phyloP scores from a whole-genome alignment of 2,113 vertebrate genomes.

The Plectropomus leopardus region DNA sequence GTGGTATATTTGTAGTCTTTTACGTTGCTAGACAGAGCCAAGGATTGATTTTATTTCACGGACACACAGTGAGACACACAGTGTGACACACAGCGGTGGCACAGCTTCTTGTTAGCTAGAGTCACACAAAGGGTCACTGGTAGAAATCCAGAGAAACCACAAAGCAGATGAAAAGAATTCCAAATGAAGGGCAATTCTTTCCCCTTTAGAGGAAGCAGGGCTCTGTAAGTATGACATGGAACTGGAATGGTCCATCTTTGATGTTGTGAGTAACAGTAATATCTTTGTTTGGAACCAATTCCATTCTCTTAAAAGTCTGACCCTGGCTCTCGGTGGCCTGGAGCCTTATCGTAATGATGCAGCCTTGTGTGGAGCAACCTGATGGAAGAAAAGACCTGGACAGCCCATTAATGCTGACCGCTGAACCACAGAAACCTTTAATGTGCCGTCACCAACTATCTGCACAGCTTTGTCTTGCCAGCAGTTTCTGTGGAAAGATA shows the following conservation, averaged over 20 bases:
- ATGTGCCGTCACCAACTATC: conserved; percentile 67
- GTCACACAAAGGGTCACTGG: conserved; percentile 1
- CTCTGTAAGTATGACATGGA: conserved; percentile 44
- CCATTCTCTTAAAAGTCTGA: conserved; percentile 59
- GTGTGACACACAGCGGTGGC: background rate
- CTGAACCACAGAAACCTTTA: conserved; percentile 71
- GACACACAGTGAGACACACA: background rate
- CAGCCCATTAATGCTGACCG: conserved; percentile 71
- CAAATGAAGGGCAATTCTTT: conserved; percentile 51
- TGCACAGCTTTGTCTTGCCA: conserved; percentile 59
- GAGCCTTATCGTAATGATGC: conserved; percentile 55
- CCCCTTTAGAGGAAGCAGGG: conserved; percentile 8
- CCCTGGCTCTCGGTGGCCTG: conserved; percentile 16
- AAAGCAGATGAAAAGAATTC: conserved; percentile 57
- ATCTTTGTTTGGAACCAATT: conserved; percentile 70
- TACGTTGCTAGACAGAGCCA: background rate
- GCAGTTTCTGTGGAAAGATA: conserved; percentile 63
- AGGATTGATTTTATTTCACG: background rate
- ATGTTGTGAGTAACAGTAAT: conserved; percentile 66
- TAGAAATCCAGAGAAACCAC: conserved; percentile 20
- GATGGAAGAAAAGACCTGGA: conserved; percentile 58
- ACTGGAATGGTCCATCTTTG: conserved; percentile 44
- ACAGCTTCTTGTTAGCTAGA: conserved; percentile 12
- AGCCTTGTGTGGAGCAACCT: conserved; percentile 43
- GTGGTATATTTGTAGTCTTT: background rate